Percentiles rank a stretch among this genome's conserved stretches.
These are phyloP conservation scores for Astreopora myriophthalma DNA, from an alignment of 64 coral and sea anemone genomes.

Conservation along the genomic window DNA sequence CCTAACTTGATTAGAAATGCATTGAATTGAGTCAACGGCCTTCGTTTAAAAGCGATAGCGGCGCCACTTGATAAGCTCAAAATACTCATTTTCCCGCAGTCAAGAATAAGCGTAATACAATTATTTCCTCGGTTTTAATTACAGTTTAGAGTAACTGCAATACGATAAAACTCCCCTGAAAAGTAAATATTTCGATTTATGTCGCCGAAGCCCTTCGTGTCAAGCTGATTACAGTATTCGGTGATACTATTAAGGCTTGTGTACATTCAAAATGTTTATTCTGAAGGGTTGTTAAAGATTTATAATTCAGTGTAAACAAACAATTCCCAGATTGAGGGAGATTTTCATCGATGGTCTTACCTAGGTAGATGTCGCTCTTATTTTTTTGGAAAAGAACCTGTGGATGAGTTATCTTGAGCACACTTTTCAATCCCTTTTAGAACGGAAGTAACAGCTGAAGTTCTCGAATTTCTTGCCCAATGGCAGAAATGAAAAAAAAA, in stretches of 20 bases:
- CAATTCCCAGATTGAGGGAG: conserved; percentile 29
- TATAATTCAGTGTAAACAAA: conserved; percentile 98
- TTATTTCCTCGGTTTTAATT: conserved; percentile 92
- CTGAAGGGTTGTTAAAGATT: conserved; percentile 92
- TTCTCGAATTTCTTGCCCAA: background rate
- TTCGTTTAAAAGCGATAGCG: conserved; percentile 18
- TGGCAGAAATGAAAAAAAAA: conserved; percentile 21
- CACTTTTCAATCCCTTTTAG: background rate
- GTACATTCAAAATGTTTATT: conserved; percentile 90
- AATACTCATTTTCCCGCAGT: conserved; percentile 54
- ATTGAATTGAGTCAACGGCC: conserved; percentile 10
- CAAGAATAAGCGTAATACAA: conserved; percentile 48
- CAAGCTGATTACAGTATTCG: conserved; percentile 50
- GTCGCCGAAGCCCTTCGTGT: conserved; percentile 54
- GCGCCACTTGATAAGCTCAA: conserved; percentile 53
- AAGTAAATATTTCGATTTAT: conserved; percentile 86
- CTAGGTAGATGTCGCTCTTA: conserved; percentile 17
- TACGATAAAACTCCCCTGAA: conserved; percentile 69
- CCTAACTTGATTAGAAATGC: conserved; percentile 34
- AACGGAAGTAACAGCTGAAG: conserved; percentile 5
- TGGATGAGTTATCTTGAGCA: background rate
- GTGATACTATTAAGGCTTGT: conserved; percentile 79
- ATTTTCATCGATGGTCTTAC: conserved; percentile 30
- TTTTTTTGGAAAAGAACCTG: conserved; percentile 8
- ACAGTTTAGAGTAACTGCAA: conserved; percentile 94